A percentile compares a stretch with the other conserved stretches of the same genome.
phyloP scores from a whole-genome alignment of 1,140 invertebrate species.

The Drosophila sproati region DNA sequence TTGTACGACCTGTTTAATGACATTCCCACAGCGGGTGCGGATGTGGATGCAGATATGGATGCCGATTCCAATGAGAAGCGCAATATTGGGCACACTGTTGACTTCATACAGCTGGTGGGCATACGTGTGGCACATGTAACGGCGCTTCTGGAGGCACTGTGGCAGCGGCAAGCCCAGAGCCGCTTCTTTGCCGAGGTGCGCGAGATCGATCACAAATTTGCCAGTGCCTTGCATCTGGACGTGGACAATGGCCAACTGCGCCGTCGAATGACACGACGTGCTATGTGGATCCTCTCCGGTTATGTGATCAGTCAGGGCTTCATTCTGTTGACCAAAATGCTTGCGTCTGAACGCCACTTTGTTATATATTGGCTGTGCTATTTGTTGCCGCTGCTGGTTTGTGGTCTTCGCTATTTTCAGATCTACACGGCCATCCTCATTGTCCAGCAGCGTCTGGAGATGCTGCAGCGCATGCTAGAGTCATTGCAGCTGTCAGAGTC shows the following conservation, averaged over 20 bases:
- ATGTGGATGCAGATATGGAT: background rate
- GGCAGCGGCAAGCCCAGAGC: conserved; percentile 45
- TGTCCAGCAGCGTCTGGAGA: conserved; percentile 58
- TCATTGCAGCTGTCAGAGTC: conserved; percentile 45
- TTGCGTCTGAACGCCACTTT: conserved; percentile 39
- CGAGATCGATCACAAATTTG: conserved; percentile 69
- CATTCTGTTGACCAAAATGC: conserved; percentile 57
- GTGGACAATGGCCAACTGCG: conserved; percentile 47
- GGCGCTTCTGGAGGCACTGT: conserved; percentile 60
- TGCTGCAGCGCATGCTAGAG: conserved; percentile 43
- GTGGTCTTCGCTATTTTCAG: conserved; percentile 76
- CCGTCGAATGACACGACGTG: conserved; percentile 14
- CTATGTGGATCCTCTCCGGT: conserved; percentile 52
- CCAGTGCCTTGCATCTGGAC: conserved; percentile 51
- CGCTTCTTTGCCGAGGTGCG: conserved; percentile 51
- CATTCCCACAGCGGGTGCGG: conserved; percentile 14
- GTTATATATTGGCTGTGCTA: conserved; percentile 71
- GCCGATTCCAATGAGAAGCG: conserved; percentile 6
- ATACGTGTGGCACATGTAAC: conserved; percentile 70
- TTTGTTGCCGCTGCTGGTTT: conserved; percentile 67
- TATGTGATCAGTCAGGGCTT: conserved; percentile 62
- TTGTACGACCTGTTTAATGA: conserved; percentile 59
- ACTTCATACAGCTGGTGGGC: conserved; percentile 76
- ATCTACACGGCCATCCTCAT: conserved; percentile 65
- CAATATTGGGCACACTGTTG: conserved; percentile 70